phyloP scores from a whole-genome alignment of 2,888 invertebrate genomes.

The Chydorus sphaericus region DNA sequence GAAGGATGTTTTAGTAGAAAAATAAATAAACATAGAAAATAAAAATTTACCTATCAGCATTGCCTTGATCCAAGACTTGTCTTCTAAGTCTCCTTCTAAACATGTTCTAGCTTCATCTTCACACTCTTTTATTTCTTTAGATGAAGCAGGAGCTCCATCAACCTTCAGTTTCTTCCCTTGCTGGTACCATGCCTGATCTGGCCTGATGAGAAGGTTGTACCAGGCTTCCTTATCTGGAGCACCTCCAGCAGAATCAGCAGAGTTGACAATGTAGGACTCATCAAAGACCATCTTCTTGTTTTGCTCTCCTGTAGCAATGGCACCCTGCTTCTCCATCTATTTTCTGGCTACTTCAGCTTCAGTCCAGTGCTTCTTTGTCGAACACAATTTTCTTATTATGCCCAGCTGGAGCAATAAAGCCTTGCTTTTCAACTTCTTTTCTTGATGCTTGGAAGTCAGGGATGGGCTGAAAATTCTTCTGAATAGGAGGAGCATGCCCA shows the following conservation, averaged over 20 bases:
- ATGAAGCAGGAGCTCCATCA: not conserved
- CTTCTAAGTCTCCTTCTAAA: conserved; percentile 35
- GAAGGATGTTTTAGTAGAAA: too few relatives aligned
- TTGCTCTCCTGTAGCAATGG: not conserved
- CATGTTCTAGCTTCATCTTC: conserved; percentile 5
- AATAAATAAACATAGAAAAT: conserved; percentile 9
- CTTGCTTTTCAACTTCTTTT: not conserved
- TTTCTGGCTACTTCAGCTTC: too few relatives aligned
- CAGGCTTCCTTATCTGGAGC: not conserved
- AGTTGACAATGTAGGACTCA: not conserved
- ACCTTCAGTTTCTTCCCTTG: not conserved
- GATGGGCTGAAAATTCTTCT: too few relatives aligned
- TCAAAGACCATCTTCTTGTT: conserved; percentile 11
- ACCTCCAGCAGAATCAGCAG: not conserved
- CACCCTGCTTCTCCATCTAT: too few relatives aligned
- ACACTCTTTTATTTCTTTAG: not conserved
- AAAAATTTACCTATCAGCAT: conserved; percentile 38
- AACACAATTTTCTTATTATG: not conserved
- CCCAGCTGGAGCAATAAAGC: too few relatives aligned
- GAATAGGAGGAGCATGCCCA: too few relatives aligned
- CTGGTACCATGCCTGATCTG: conserved; percentile 9
- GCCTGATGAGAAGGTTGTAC: conserved; percentile 10
- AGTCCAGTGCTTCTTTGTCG: too few relatives aligned
- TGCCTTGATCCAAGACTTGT: conserved; percentile 37
- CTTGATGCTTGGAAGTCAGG: not conserved